phyloP scores from a whole-genome alignment of 2,888 invertebrate species.

The Orthonevra nobilis region DNA sequence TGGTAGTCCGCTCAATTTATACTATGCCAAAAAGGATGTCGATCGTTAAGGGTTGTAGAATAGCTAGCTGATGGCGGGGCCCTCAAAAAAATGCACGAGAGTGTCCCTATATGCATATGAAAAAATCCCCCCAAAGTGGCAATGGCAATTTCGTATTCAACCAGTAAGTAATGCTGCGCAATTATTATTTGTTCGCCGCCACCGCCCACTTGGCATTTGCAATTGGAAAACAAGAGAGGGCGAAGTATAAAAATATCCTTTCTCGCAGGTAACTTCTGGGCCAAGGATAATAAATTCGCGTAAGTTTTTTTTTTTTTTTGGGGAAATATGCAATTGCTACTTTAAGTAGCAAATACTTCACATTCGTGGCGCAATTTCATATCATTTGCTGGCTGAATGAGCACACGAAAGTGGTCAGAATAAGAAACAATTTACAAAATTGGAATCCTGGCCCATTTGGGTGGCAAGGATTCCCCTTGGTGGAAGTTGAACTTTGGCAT shows the following conservation, averaged over 20 bases:
- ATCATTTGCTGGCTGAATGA: too few species aligned
- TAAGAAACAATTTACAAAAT: slow-evolving; percentile 64
- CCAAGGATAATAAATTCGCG: slow-evolving; percentile 59
- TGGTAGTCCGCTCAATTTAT: too few species aligned
- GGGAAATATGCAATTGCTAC: slow-evolving; percentile 61
- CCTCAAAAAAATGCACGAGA: slow-evolving; percentile 5
- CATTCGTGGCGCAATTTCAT: slow-evolving; percentile 60
- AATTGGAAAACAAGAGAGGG: slow-evolving; percentile 23
- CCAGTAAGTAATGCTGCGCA: slow-evolving; percentile 64
- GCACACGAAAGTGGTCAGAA: too few species aligned
- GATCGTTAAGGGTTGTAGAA: not conserved
- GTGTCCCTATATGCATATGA: slow-evolving; percentile 20
- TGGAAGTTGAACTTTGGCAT: slow-evolving; percentile 25
- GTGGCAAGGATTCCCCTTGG: too few species aligned
- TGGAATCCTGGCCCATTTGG: slow-evolving; percentile 57
- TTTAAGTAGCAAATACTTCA: slow-evolving; percentile 67
- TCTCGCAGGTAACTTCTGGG: slow-evolving; percentile 40
- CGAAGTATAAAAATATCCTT: slow-evolving; percentile 16
- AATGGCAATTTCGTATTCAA: slow-evolving; percentile 59
- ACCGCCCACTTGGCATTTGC: not conserved
- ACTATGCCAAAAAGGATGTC: too few species aligned
- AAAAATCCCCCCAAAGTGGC: slow-evolving; percentile 49
- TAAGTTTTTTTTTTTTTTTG: too few species aligned
- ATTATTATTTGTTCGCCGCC: slow-evolving; percentile 58
- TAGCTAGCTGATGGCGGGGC: not conserved